Base-by-base conservation (phyloP, 2,113 vertebrate genomes). In the Calonectris borealis region DNA sequence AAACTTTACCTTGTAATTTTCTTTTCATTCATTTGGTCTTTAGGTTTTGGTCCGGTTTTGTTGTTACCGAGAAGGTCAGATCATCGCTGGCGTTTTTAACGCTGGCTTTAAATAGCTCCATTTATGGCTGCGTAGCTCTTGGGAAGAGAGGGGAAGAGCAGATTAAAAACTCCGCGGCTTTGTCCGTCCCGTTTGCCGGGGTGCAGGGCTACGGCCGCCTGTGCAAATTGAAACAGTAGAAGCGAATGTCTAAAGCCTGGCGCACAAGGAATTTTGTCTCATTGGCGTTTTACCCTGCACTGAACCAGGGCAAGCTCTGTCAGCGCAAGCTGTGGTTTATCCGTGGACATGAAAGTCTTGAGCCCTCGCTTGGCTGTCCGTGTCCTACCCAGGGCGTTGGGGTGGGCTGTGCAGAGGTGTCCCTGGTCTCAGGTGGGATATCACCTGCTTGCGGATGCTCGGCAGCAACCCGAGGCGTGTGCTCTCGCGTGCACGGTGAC, bases 1-100 rank as follows among this genome's bases (percentile, higher is more conserved):
- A 86, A 93, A 79, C 83, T 92, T 97, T 79, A 96, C 94, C 91
- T 96, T 94, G 69, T 61, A 72, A 85, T 96, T 97, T 95, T 94
- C 79, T 93, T 94, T 94, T 96, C 83, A 84, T 88, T 93, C 57
- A 32, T 48, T 83, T 29, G 70, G 64, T 73, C 83, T 82, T 82
- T 29, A 72, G 70, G 65, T 90, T 92, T 95, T 62, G 82, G 60
- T 77, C 58, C 2, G 3, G 44, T 88, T 90, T 94, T 77, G 73
- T 93, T 51, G 71, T 94, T 69, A 17, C 54, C 1, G 17, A 60
- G 69, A 49, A 68, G 91, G 77, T 95, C 86, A n/a, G 73, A 48
- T 38, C 71, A 6, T 82, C 7, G 6, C 72, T 32, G 36, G 11
- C 34, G 40, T 88, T 91, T 95, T 88, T 89, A 89, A 88, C 0